Evolutionary conservation across 1,140 invertebrate genomes (phyloP), one percentile per base, ranked within the genome.

Genomic region (Bacillus rossius): DNA sequence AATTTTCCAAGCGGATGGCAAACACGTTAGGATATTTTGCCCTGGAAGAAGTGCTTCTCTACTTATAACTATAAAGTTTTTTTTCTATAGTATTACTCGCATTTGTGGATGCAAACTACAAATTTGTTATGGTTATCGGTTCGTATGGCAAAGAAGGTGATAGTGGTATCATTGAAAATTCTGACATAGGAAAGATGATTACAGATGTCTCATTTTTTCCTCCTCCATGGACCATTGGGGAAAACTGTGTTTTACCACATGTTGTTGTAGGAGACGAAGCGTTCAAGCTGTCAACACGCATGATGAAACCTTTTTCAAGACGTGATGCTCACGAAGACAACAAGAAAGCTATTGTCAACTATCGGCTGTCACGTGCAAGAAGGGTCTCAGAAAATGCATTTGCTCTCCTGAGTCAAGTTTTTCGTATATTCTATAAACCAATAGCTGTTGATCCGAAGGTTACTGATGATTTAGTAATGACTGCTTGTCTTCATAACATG

Each of bases 31-130:
- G 43, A 63, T 75, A 20, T 55, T 62, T 53, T 62, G 64, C 57
- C 74, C 70, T 20, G 10, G 48, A 10, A 58, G 71, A 52, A 64
- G 64, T 53, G 73, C 73, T 26, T 71, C 69, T 2, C 56, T 63
- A 29, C 77, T 68, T 72, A 64, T 50, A 79, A 79, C 62, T 77
- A 78, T 58, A 78, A 79, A 60, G 59, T 66, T 25, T 62, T 60
- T 77, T 71, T 59, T 73, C 66, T 20, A 69, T 75, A 16, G 71
- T 74, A 22, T 60, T 77, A n/a, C 63, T 75, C 57, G 76, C 66
- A 8, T 58, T 71, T 7, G 66, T 47, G 29, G 72, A 75, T 69
- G 64, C 68, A 26, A 61, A 71, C 57, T 71, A 71, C 61, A 60
- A 59, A 45, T 75, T 76, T 61, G 65, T 64, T 20, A 56, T 60